These are phyloP conservation scores for Callopanchax toddi DNA, from an alignment of 2,113 vertebrate genomes.

Conservation along the genomic window DNA sequence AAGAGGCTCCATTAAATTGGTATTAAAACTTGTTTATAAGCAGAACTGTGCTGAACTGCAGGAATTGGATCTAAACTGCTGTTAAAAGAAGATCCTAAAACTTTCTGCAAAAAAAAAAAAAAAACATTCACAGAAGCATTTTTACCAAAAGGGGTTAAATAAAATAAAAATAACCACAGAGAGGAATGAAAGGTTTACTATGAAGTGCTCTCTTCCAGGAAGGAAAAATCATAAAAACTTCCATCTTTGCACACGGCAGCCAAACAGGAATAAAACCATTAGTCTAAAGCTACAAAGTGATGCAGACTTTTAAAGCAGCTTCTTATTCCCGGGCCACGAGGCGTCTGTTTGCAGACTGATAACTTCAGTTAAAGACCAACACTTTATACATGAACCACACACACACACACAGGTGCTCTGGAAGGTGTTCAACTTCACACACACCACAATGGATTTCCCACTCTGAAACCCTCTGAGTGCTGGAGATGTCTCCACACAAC, in stretches of 20 bases:
- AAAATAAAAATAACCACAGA: too few species aligned
- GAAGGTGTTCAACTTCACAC: constrained; percentile 34
- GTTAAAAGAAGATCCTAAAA: too few species aligned
- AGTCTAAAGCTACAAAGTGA: too few species aligned
- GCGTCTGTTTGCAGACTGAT: constrained; percentile 63
- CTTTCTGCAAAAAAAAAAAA: too few species aligned
- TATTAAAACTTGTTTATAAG: not conserved
- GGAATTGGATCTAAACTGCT: too few species aligned
- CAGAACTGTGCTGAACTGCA: constrained; percentile 8
- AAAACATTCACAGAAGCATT: not conserved
- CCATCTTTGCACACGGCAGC: too few species aligned
- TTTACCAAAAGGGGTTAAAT: too few species aligned
- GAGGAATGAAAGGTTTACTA: too few species aligned
- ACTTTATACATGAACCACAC: constrained; percentile 6
- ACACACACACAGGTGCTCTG: constrained; percentile 29
- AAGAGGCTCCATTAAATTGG: constrained; percentile 27
- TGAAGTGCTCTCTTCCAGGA: too few species aligned
- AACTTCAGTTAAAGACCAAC: constrained; percentile 41
- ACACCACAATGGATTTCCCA: constrained; percentile 19
- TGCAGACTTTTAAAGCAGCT: constrained; percentile 26
- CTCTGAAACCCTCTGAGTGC: constrained; percentile 50
- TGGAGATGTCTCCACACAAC: constrained; percentile 44
- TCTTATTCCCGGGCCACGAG: constrained; percentile 55
- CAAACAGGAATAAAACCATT: too few species aligned
- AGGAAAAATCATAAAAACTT: too few species aligned